Percentiles rank a stretch among this genome's conserved stretches.
phyloP scores from a whole-genome alignment of 2,113 vertebrate genomes.

The Labeo rohita region DNA sequence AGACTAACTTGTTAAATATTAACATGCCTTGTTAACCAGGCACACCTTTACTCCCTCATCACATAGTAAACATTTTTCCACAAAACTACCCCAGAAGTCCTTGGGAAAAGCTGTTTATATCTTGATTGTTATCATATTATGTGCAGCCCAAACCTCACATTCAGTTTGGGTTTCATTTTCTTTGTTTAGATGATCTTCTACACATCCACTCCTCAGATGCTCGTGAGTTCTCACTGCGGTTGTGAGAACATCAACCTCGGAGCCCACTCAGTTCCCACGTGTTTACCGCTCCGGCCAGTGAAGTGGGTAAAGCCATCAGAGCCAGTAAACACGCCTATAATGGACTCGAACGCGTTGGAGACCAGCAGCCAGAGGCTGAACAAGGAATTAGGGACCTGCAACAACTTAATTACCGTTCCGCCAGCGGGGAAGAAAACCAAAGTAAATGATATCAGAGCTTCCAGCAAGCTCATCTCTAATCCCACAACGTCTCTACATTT shows the following conservation, averaged over 20 bases:
- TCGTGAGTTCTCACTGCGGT: neutral
- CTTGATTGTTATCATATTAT: neutral
- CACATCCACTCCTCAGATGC: neutral
- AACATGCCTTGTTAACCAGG: neutral
- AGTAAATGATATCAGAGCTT: constrained; percentile 31
- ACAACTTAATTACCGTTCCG: constrained; percentile 55
- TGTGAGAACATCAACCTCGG: constrained; percentile 17
- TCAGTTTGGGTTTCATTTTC: constrained; percentile 6
- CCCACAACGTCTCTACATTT: constrained; percentile 43
- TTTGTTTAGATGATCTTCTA: neutral
- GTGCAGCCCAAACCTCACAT: neutral
- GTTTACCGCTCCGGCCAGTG: constrained; percentile 31
- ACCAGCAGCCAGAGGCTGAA: constrained; percentile 60
- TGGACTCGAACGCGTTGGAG: constrained; percentile 34
- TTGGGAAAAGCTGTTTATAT: neutral
- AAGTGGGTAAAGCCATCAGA: constrained; percentile 47
- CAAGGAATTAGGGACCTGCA: constrained; percentile 53
- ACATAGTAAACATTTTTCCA: neutral
- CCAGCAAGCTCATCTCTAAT: constrained; percentile 54
- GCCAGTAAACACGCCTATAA: constrained; percentile 59
- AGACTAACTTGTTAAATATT: neutral
- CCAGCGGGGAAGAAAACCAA: constrained; percentile 17
- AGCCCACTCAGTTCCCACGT: neutral
- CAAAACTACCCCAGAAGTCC: neutral
- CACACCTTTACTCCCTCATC: neutral